A percentile compares a stretch with the other conserved stretches of the same genome.
Evolutionary conservation across 2,888 invertebrate genomes (phyloP).

Genomic region (Lithodes maja): DNA sequence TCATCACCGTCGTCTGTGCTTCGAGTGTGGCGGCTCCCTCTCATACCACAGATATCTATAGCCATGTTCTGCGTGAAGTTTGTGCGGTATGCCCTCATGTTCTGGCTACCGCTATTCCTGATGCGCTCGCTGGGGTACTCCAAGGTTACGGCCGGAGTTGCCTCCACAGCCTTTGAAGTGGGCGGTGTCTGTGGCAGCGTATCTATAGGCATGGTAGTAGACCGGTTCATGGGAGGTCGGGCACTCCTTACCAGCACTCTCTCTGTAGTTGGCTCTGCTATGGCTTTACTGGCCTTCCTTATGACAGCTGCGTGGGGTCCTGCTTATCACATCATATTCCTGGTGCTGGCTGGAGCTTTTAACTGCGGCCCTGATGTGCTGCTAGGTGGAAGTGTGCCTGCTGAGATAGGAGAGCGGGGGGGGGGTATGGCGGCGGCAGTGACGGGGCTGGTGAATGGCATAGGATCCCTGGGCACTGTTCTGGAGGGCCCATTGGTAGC

Average conservation of each 20-base stretch:
- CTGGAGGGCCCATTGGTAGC: conserved; percentile 77
- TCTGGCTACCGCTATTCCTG: conserved; percentile 77
- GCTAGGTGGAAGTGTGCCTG: conserved; percentile 76
- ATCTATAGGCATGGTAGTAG: conserved; percentile 75
- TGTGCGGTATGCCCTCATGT: conserved; percentile 76
- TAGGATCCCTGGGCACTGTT: conserved; percentile 76
- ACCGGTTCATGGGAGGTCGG: conserved; percentile 74
- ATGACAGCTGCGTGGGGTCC: conserved; percentile 75
- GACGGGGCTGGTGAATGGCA: conserved; percentile 76
- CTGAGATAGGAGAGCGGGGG: conserved; percentile 76
- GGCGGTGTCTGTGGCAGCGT: conserved; percentile 77
- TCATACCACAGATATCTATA: conserved; percentile 75
- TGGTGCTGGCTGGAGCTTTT: conserved; percentile 75
- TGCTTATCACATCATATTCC: conserved; percentile 74
- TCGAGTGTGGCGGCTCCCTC: conserved; percentile 73
- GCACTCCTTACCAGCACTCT: conserved; percentile 74
- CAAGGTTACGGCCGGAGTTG: conserved; percentile 75
- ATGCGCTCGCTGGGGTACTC: conserved; percentile 75
- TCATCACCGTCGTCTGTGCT: conserved; percentile 21
- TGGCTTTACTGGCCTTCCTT: conserved; percentile 74
- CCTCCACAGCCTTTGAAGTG: conserved; percentile 76
- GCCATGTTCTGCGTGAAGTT: conserved; percentile 76
- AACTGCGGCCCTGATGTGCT: conserved; percentile 76
- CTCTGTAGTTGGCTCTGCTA: conserved; percentile 74
- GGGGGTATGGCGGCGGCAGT: conserved; percentile 76